Conservation (phyloP, 2,113 vertebrate species). For the Xyrauchen texanus region DNA sequence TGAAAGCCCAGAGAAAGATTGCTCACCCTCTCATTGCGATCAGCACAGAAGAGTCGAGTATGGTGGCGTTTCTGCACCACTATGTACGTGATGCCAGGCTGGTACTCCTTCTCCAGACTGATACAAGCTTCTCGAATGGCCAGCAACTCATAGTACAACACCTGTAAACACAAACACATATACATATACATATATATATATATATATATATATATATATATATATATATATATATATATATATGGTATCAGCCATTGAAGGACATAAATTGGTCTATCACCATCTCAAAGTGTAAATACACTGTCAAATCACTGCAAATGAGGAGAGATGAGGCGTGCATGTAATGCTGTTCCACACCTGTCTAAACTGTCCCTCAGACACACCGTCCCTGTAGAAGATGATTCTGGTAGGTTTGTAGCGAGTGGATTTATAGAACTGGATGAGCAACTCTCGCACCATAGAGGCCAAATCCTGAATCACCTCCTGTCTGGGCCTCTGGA, state of each 20-base stretch:
- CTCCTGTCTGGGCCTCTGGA: constrained; percentile 95
- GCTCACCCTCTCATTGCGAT: constrained; percentile 90
- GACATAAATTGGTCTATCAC: too few relatives aligned
- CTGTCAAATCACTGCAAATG: too few relatives aligned
- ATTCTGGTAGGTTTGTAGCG: constrained; percentile 98
- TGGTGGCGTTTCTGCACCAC: constrained; percentile 99
- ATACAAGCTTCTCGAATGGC: constrained; percentile 98
- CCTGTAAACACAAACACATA: constrained; percentile 70
- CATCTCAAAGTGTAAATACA: too few relatives aligned
- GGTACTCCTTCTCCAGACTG: constrained; percentile 98
- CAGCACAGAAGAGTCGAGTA: constrained; percentile 97
- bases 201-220: too few relatives aligned
- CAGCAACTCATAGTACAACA: constrained; percentile 97
- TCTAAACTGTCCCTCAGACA: constrained; percentile 97
- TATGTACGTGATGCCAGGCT: constrained; percentile 98
- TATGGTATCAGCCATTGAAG: too few relatives aligned
- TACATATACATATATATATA: too few relatives aligned
- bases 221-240: too few relatives aligned
- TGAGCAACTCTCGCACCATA: constrained; percentile 97
- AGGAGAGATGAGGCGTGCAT: not conserved
- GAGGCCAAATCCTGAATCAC: constrained; percentile 97
- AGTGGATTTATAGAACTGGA: constrained; percentile 99
- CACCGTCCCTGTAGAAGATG: constrained; percentile 92
- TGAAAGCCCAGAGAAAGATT: too few relatives aligned
- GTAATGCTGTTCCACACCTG: constrained; percentile 78